Conservation (phyloP, 2,888 invertebrate genomes). For the Acrobasis repandana region DNA sequence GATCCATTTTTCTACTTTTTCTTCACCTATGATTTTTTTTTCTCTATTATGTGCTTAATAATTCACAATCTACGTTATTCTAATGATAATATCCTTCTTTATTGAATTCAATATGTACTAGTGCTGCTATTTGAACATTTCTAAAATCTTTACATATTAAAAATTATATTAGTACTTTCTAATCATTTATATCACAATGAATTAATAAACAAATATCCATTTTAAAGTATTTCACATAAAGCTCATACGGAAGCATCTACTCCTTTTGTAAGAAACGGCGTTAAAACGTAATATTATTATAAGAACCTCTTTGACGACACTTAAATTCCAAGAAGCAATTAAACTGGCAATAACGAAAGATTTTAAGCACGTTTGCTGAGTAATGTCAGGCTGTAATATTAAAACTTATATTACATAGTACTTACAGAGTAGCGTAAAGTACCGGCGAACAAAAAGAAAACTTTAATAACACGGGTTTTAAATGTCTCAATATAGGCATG, state of each 20-base stretch:
- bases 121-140: neutral
- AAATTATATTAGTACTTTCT: too few species aligned
- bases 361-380: constrained; percentile 35
- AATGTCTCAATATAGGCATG: constrained; percentile 65
- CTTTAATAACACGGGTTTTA: constrained; percentile 62
- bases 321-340: constrained; percentile 47
- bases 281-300: constrained; percentile 28
- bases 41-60: too few species aligned
- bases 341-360: constrained; percentile 40
- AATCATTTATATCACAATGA: too few species aligned
- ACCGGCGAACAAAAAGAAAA: constrained; percentile 67
- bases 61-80: too few species aligned
- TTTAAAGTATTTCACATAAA: constrained; percentile 1
- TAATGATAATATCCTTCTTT: too few species aligned
- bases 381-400: constrained; percentile 42
- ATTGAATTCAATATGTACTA: too few species aligned
- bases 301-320: constrained; percentile 36
- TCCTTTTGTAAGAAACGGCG: constrained; percentile 18
- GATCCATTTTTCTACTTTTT: too few species aligned
- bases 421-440: constrained; percentile 69
- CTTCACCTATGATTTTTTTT: too few species aligned
- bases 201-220: too few species aligned
- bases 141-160: neutral
- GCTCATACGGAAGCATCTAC: constrained; percentile 5
- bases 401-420: constrained; percentile 68